Base-by-base conservation (phyloP, 2,797 vertebrate genomes). In the Heteromormyrus szaboi region DNA sequence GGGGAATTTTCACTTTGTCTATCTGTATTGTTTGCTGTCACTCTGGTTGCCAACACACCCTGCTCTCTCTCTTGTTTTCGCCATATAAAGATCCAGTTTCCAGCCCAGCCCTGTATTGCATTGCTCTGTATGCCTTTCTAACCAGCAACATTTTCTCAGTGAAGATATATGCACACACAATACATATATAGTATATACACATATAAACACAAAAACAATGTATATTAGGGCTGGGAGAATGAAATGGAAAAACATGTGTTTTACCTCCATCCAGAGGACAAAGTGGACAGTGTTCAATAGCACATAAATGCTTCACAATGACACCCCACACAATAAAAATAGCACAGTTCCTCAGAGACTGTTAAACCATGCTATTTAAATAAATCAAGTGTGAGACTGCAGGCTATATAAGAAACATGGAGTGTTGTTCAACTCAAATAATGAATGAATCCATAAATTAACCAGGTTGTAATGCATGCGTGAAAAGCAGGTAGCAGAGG, bases 231-330 rank as follows among this genome's bases (percentile, higher is more conserved):
- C 17, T 46, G 41, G 19, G 17, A 81, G 76, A 81, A 9, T 46
- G 17, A 37, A 46, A 44, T 79, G 72, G 72, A 46, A 44, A 79
- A 44, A 46, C 48, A 85, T 12, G 37, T 5, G 12, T 62, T 88
- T 59, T 83, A 83, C 33, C 79, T 59, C 65, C 88, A 54, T 44
- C 88, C 56, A 84, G 33, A 62, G 88, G 53, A 84, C 79, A 33
- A 44, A n/a, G 86, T n/a, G 17, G 86, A 19, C 9, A 7, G 25
- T 53, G 76, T 8, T 83, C 37, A 46, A 46, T 29, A 37, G 81
- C n/a, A 62, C 76, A 76, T 46, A 81, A 81, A 81, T 22, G 37
- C 76, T 81, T 81, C 41, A 46, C 5, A 19, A 37, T 41, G 33
- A 76, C 4, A 41, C 33, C 14, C 29, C 68, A 41, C 14, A 7